Conservation (phyloP, 2,888 invertebrate species). For the Notocelia uddmanniana region DNA sequence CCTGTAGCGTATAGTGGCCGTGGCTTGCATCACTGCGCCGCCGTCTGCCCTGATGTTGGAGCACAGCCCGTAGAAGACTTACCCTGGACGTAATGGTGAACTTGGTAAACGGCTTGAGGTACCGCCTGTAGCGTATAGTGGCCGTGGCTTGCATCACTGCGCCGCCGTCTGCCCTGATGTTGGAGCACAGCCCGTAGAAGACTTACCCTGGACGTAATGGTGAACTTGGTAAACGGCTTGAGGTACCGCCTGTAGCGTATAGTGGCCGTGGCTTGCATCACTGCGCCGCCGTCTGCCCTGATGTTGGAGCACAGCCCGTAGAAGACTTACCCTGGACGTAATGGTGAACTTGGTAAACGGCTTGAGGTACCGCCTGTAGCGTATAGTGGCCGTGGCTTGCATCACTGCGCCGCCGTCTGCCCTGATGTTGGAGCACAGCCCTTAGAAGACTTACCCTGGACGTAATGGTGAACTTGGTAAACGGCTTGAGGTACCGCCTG, state of each 20-base stretch:
- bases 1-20: slow-evolving; percentile 92
- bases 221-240: slow-evolving; percentile 90
- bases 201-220: no score
- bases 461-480: slow-evolving; percentile 89
- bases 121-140: no score
- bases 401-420: slow-evolving; percentile 77
- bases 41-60: no score
- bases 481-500: slow-evolving; percentile 91
- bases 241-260: slow-evolving; percentile 93
- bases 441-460: slow-evolving; percentile 52
- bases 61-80: slow-evolving; percentile 47
- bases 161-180: no score
- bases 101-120: no score
- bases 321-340: slow-evolving; percentile 87
- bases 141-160: no score
- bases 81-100: slow-evolving; percentile 93
- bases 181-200: no score
- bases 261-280: slow-evolving; percentile 90
- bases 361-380: slow-evolving; percentile 92
- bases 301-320: no score
- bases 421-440: not conserved
- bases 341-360: slow-evolving; percentile 91
- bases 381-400: slow-evolving; percentile 92
- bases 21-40: slow-evolving; percentile 83
- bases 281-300: not conserved